Conservation (phyloP, 2,797 vertebrate genomes). For the Premnoplex brunnescens region DNA sequence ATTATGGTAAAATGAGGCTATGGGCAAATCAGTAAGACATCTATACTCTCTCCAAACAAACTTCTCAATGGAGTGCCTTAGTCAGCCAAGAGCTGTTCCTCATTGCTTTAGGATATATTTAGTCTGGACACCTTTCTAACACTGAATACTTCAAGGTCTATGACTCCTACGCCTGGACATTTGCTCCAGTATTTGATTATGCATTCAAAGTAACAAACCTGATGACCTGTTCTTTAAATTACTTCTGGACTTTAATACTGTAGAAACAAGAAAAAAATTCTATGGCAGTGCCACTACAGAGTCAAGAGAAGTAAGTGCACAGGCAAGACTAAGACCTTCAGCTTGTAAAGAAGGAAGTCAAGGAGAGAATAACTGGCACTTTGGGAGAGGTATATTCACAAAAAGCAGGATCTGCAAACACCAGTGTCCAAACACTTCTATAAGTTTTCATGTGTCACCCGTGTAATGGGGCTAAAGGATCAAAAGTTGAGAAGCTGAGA, state of each 20-base stretch:
- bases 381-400: neutral
- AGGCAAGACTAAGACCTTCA: neutral
- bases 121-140: neutral
- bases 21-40: neutral
- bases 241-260: neutral
- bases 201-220: neutral
- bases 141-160: neutral
- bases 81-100: neutral
- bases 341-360: neutral
- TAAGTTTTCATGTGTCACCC: neutral
- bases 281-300: neutral
- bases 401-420: neutral
- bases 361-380: neutral
- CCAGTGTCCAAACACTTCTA: rapidly evolving
- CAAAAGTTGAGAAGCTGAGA: neutral
- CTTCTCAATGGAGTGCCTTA: neutral
- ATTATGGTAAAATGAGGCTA: neutral
- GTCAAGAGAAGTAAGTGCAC: neutral
- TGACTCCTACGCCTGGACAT: neutral
- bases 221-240: neutral
- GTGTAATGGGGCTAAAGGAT: neutral
- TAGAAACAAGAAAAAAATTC: neutral
- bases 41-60: neutral
- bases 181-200: neutral
- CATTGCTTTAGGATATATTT: neutral